Evolutionary conservation across 2,797 vertebrate genomes (phyloP).

Genomic region (Avahi laniger): DNA sequence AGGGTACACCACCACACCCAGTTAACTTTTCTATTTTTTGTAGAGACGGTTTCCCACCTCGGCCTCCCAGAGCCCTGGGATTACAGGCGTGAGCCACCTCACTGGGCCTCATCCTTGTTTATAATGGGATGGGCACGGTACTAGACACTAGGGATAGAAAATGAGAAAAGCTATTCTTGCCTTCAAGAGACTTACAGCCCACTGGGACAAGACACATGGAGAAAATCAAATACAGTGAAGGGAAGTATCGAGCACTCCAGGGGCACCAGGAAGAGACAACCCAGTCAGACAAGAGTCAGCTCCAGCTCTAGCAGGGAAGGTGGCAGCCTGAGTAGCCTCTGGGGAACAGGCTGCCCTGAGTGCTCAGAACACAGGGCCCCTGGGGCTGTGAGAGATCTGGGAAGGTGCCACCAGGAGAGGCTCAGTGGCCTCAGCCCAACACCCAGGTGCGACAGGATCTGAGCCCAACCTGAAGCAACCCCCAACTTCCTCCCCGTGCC

Average conservation of each 20-base stretch:
- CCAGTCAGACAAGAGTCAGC: background rate
- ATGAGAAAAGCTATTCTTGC: background rate
- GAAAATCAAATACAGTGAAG: background rate
- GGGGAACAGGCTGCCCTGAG: background rate
- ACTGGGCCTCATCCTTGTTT: background rate
- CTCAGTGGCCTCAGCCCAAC: background rate
- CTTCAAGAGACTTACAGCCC: background rate
- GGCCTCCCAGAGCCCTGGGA: background rate
- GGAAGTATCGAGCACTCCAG: background rate
- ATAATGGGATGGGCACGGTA: background rate
- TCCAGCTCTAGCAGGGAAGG: background rate
- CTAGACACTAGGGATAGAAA: background rate
- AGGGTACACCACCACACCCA: background rate
- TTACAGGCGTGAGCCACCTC: background rate
- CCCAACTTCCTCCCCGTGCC: background rate
- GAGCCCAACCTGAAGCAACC: background rate
- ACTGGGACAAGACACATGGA: background rate
- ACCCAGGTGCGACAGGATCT: background rate
- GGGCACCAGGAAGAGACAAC: background rate
- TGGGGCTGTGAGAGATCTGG: background rate
- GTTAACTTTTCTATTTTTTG: background rate
- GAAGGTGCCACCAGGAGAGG: background rate
- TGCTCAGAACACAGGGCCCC: no score
- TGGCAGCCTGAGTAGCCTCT: background rate
- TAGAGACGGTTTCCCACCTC: background rate